Conservation (phyloP, 2,113 vertebrate genomes). For the Pristiophorus japonicus region DNA sequence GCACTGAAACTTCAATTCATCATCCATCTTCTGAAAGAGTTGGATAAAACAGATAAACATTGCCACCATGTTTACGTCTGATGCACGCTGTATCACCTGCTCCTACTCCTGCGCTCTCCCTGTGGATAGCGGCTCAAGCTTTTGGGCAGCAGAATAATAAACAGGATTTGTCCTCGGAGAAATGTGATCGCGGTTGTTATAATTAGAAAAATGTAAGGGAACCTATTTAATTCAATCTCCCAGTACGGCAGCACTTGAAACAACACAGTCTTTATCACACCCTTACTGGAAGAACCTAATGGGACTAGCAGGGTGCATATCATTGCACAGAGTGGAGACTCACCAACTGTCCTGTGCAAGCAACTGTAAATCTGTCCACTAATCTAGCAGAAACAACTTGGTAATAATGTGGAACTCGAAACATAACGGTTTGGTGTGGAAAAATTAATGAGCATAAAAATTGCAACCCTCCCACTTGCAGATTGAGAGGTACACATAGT, state of each 20-base stretch:
- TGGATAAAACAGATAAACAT: background rate
- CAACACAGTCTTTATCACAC: background rate
- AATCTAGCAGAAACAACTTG: background rate
- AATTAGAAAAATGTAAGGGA: background rate
- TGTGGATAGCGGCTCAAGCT: background rate
- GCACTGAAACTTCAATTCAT: background rate
- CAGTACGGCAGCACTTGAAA: background rate
- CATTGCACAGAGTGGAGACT: background rate
- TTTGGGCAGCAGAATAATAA: background rate
- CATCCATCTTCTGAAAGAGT: background rate
- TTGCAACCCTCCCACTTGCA: background rate
- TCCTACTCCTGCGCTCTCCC: background rate
- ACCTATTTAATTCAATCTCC: background rate
- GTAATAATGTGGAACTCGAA: background rate
- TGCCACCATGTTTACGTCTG: background rate
- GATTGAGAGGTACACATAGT: no score
- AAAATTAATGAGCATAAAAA: background rate
- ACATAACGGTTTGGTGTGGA: background rate
- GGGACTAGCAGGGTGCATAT: background rate
- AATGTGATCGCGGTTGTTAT: background rate
- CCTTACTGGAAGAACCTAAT: background rate
- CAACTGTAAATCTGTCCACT: background rate
- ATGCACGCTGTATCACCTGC: background rate
- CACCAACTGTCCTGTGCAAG: background rate
- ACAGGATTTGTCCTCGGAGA: slow-evolving; percentile 12